These are phyloP conservation scores for Margaritifera margaritifera DNA, from an alignment of 2,888 invertebrate genomes.

Conservation along the genomic window DNA sequence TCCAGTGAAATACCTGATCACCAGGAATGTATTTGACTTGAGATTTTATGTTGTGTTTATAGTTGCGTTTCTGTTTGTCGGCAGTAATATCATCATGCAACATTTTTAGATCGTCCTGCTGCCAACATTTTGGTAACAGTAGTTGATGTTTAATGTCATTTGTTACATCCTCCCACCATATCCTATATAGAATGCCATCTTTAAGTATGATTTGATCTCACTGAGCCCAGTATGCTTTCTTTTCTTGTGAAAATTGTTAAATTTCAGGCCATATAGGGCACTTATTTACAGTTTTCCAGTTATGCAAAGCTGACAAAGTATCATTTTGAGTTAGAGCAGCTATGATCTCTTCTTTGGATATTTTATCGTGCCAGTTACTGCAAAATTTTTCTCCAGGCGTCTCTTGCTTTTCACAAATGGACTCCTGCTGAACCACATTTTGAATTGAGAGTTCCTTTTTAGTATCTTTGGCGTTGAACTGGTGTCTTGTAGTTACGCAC, in stretches of 20 bases:
- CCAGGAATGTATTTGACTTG: no score
- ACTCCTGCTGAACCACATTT: background rate
- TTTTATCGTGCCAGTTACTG: background rate
- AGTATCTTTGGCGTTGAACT: background rate
- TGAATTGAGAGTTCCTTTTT: background rate
- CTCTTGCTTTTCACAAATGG: background rate
- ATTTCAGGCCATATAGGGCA: no score
- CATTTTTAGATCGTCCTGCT: background rate
- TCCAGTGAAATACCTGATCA: no score
- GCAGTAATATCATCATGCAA: conserved; percentile 1
- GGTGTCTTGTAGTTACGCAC: background rate
- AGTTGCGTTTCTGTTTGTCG: no score
- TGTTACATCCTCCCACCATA: background rate
- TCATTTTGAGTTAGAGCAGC: no score
- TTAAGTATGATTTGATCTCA: background rate
- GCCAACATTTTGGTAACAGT: conserved; percentile 2
- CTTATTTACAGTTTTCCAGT: no score
- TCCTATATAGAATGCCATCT: background rate
- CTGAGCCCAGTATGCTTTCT: background rate
- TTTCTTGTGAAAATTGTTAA: background rate
- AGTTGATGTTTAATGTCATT: background rate
- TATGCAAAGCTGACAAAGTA: no score
- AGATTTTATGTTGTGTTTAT: no score
- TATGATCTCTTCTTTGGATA: no score
- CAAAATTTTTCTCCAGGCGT: background rate